Conservation (phyloP, 2,113 vertebrate species). For the Naja naja region DNA sequence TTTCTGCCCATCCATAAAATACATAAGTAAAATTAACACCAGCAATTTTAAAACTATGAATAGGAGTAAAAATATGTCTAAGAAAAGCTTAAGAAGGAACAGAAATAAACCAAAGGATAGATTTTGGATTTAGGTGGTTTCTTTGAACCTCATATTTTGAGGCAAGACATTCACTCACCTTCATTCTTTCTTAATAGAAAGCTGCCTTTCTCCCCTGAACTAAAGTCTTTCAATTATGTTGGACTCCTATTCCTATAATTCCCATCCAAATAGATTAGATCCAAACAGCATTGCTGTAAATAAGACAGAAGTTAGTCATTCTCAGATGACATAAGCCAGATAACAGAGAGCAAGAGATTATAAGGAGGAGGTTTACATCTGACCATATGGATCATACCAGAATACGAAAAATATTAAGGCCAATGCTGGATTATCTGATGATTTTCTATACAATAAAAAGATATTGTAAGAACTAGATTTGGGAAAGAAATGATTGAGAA, state of each 20-base stretch:
- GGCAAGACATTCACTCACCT: not conserved
- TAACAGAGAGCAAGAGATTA: not conserved
- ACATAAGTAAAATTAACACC: not conserved
- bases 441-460: not conserved
- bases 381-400: not conserved
- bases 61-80: not conserved
- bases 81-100: not conserved
- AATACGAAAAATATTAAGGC: not conserved
- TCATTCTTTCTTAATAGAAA: not conserved
- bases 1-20: not conserved
- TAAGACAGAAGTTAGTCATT: not conserved
- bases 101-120: not conserved
- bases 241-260: not conserved
- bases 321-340: not conserved
- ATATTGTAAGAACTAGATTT: not conserved
- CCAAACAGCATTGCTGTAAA: not conserved
- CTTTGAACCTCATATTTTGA: not conserved
- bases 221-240: not conserved
- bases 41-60: not conserved
- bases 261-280: not conserved
- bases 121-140: not conserved
- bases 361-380: not conserved
- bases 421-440: not conserved
- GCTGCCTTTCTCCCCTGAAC: not conserved
- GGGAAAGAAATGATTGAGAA: not conserved